Conservation (phyloP, 2,888 invertebrate genomes). For the Brachycybe producta region DNA sequence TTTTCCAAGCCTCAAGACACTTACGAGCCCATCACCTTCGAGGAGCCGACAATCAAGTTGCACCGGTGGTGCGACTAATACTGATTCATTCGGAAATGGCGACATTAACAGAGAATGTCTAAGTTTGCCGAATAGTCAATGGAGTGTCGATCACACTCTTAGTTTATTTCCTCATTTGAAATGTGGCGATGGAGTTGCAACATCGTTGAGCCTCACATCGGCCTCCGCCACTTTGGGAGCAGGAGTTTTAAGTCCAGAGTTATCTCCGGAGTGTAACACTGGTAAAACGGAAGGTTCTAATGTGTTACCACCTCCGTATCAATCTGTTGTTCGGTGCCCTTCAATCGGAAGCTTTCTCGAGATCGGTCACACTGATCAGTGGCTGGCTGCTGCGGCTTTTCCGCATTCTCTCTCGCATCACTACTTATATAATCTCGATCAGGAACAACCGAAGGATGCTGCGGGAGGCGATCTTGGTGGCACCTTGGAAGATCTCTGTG, state of each 20-base stretch:
- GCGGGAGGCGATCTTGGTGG: too few species aligned
- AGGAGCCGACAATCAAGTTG: not conserved
- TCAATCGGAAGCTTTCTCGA: not conserved
- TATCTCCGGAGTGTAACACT: conserved; percentile 2
- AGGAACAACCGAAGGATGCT: conserved; percentile 3
- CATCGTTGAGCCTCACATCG: conserved; percentile 7
- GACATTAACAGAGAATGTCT: conserved; percentile 1
- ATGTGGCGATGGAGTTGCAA: conserved; percentile 10
- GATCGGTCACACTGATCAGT: too few species aligned
- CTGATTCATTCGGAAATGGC: not conserved
- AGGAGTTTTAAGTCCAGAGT: not conserved
- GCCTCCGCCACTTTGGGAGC: conserved; percentile 1
- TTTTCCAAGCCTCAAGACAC: not conserved
- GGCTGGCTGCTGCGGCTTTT: too few species aligned
- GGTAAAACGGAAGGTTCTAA: conserved; percentile 1
- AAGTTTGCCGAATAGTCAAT: conserved; percentile 13
- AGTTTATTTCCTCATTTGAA: conserved; percentile 3
- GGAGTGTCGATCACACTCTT: conserved; percentile 13
- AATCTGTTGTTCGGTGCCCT: not conserved
- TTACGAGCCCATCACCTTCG: not conserved
- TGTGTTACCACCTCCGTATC: conserved; percentile 14
- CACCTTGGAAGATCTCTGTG: conserved; percentile 12
- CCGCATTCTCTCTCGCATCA: not conserved
- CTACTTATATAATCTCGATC: not conserved
- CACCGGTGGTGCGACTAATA: not conserved